Evolutionary conservation across 2,888 invertebrate species (phyloP).

Genomic region (Automeris io): DNA sequence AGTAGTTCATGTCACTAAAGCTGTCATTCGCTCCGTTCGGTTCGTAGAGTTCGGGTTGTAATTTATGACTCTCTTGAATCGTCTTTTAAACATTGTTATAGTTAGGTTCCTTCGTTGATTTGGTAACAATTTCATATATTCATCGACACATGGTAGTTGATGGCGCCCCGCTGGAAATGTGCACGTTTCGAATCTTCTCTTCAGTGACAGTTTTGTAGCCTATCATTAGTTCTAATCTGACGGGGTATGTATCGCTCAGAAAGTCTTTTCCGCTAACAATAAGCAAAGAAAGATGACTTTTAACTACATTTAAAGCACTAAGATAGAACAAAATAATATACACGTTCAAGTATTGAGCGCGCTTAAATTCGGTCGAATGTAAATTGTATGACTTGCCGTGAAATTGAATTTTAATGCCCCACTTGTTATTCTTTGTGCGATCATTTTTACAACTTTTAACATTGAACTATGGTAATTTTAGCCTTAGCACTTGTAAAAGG

Average conservation of each 20-base stretch:
- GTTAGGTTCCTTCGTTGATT: not conserved
- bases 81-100: not conserved
- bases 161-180: conserved; percentile 6
- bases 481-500: too few relatives aligned
- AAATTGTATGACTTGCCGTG: not conserved
- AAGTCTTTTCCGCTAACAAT: conserved; percentile 7
- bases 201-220: not conserved
- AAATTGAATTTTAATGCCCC: not conserved
- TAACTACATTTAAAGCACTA: not conserved
- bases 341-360: not conserved
- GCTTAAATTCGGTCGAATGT: not conserved
- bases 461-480: too few relatives aligned
- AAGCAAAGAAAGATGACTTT: conserved; percentile 3
- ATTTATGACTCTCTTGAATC: conserved; percentile 4
- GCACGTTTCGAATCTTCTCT: not conserved
- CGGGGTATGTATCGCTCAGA: conserved; percentile 1
- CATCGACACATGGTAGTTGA: conserved; percentile 7
- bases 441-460: too few relatives aligned
- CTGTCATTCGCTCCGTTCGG: not conserved
- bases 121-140: not conserved
- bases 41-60: conserved; percentile 1
- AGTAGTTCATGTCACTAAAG: conserved; percentile 5
- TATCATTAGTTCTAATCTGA: conserved; percentile 7
- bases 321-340: conserved; percentile 1
- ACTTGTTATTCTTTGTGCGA: too few relatives aligned